Conservation (phyloP, 2,113 vertebrate species). For the Chionomys nivalis region DNA sequence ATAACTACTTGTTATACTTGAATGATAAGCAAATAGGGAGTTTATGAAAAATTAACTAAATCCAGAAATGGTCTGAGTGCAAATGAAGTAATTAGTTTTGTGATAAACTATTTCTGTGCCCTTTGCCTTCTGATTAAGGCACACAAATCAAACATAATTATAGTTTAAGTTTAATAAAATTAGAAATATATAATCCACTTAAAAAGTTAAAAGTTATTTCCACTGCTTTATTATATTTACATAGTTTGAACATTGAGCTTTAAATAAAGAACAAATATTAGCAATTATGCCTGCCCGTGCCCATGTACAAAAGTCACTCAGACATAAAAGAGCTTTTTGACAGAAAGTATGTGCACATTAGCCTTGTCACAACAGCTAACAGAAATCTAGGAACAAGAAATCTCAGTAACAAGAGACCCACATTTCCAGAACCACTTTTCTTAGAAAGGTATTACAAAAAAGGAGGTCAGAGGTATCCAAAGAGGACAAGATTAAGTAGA, state of each 20-base stretch:
- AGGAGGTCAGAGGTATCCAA: background rate
- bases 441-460: constrained; percentile 51
- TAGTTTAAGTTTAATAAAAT: constrained; percentile 33
- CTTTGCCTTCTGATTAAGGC: background rate
- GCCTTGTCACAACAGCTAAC: constrained; percentile 26
- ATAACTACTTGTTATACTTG: background rate
- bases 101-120: background rate
- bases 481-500: background rate
- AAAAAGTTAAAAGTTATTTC: constrained; percentile 23
- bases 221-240: constrained; percentile 39
- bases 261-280: constrained; percentile 58
- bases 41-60: constrained; percentile 43
- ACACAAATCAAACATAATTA: constrained; percentile 13
- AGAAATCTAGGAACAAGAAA: constrained; percentile 19
- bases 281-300: background rate
- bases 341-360: background rate
- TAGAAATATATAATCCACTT: constrained; percentile 19
- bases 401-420: background rate
- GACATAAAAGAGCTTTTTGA: constrained; percentile 15
- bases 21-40: constrained; percentile 17
- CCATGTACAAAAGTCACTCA: background rate
- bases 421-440: constrained; percentile 12
- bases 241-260: background rate
- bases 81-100: constrained; percentile 36
- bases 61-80: background rate